A percentile compares a stretch with the other conserved stretches of the same genome.
Conservation (phyloP, 2,888 invertebrate species). For the Oscheius sp. region DNA sequence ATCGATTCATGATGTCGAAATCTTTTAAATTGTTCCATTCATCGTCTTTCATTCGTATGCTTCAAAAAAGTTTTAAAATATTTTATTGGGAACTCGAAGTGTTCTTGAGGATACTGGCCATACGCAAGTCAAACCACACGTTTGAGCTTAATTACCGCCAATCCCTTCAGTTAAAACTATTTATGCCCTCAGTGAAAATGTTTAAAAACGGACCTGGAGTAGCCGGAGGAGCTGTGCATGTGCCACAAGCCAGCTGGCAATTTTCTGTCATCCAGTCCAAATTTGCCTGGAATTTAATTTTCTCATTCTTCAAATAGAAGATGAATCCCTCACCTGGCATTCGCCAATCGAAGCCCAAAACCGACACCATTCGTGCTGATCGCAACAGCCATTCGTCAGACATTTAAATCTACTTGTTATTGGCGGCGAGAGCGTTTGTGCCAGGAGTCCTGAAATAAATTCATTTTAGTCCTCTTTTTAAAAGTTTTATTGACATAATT, state of each 20-base stretch:
- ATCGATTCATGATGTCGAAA: no score
- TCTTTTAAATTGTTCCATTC: no score
- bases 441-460: conserved; percentile 26
- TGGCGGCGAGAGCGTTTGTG: conserved; percentile 56
- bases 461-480: neutral
- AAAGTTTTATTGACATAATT: no score
- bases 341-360: conserved; percentile 62
- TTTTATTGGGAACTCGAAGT: no score
- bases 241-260: conserved; percentile 63
- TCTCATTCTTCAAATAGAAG: neutral
- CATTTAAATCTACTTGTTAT: conserved; percentile 62
- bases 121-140: no score
- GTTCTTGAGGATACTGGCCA: no score
- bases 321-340: conserved; percentile 51
- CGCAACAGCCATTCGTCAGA: conserved; percentile 63
- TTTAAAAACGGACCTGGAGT: conserved; percentile 29
- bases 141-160: no score
- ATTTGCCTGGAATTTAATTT: conserved; percentile 46
- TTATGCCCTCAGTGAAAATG: neutral
- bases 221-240: conserved; percentile 51
- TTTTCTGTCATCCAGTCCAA: conserved; percentile 63
- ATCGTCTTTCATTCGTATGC: no score
- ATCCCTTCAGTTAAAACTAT: no score
- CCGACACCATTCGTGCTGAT: conserved; percentile 65
- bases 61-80: no score